These are phyloP conservation scores for Solenodon paradoxus DNA, from an alignment of 2,113 vertebrate species.

Conservation along the genomic window DNA sequence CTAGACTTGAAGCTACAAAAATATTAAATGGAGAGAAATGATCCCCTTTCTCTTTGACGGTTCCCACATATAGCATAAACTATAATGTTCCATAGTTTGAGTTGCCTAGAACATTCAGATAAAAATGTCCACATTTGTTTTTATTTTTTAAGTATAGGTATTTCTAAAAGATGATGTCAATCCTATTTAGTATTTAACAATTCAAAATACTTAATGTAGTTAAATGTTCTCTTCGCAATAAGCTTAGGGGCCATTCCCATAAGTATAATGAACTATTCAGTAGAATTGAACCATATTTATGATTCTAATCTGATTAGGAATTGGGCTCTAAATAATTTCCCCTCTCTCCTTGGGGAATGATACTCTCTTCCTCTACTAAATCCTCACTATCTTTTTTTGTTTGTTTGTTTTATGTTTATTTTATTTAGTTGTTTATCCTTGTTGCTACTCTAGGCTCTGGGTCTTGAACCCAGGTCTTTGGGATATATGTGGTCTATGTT, in stretches of 20 bases:
- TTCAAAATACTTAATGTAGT: slow-evolving; percentile 6
- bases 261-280: background rate
- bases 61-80: background rate
- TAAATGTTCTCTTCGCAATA: background rate
- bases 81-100: background rate
- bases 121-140: background rate
- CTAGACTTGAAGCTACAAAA: background rate
- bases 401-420: too few species aligned
- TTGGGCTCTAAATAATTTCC: slow-evolving; percentile 13
- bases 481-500: too few species aligned
- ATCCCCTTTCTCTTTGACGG: background rate
- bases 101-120: background rate
- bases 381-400: slow-evolving; percentile 76
- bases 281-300: slow-evolving; percentile 48
- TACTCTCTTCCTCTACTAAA: slow-evolving; percentile 59
- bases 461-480: too few species aligned
- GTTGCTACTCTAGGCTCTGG: too few species aligned
- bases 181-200: background rate
- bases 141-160: background rate
- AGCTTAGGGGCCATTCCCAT: background rate
- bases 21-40: background rate
- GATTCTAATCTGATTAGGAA: slow-evolving; percentile 66
- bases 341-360: slow-evolving; percentile 41
- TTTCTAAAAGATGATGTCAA: slow-evolving; percentile 26
- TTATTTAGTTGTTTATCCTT: too few species aligned